phyloP scores from a whole-genome alignment of 2,113 vertebrate genomes.

The Leuciscus idus region DNA sequence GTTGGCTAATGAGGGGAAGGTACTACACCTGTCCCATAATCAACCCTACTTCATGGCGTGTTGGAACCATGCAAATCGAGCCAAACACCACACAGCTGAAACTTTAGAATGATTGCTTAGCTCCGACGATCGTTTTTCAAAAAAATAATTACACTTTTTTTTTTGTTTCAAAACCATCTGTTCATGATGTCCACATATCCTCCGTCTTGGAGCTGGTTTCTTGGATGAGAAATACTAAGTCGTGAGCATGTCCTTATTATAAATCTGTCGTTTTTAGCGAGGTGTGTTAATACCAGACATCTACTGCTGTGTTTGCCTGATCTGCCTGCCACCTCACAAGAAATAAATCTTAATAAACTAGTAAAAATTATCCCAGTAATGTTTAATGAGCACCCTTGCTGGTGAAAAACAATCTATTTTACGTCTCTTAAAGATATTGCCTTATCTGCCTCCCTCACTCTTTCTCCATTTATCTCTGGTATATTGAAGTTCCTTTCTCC shows the following conservation, averaged over 20 bases:
- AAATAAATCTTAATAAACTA: conserved; percentile 57
- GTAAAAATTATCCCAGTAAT: conserved; percentile 55
- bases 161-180: conserved; percentile 45
- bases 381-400: conserved; percentile 58
- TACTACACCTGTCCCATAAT: conserved; percentile 25
- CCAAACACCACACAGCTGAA: conserved; percentile 18
- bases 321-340: conserved; percentile 44
- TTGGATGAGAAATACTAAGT: conserved; percentile 19
- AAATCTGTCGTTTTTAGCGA: conserved; percentile 27
- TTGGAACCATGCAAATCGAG: conserved; percentile 10
- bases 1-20: neutral
- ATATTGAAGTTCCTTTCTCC: conserved; percentile 21
- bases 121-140: neutral
- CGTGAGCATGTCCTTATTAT: conserved; percentile 7
- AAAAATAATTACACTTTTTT: conserved; percentile 2
- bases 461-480: conserved; percentile 1
- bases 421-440: conserved; percentile 46
- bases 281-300: conserved; percentile 59
- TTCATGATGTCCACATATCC: conserved; percentile 38
- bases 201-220: conserved; percentile 21
- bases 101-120: neutral
- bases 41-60: neutral
- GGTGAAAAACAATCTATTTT: conserved; percentile 37
- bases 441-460: conserved; percentile 46
- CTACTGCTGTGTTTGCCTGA: conserved; percentile 50